Evolutionary conservation across 1,140 invertebrate genomes (phyloP).

Genomic region (Rhynchophorus ferrugineus): DNA sequence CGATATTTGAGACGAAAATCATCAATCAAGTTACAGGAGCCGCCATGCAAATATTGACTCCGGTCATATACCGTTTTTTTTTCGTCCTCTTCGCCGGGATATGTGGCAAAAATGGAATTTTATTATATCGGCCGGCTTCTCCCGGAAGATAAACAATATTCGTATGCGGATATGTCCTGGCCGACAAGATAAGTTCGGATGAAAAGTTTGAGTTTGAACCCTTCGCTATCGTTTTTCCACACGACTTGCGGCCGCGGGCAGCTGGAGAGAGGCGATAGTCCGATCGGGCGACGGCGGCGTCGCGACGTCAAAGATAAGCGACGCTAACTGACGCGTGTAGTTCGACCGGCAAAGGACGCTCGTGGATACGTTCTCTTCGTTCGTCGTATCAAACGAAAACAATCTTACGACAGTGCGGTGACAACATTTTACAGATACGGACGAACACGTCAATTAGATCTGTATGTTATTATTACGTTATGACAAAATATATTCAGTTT

Average conservation of each 20-base stretch:
- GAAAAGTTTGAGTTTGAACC: slow-evolving; percentile 5
- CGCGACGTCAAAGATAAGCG: neutral
- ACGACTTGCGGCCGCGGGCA: slow-evolving; percentile 7
- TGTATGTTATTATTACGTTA: no score
- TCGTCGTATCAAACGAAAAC: no score
- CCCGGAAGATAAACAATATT: slow-evolving; percentile 5
- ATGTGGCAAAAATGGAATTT: neutral
- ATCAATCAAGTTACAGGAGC: neutral
- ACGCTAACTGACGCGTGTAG: neutral
- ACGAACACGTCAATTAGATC: no score
- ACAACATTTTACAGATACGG: no score
- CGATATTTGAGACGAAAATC: no score
- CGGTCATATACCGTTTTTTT: neutral
- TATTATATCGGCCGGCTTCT: neutral
- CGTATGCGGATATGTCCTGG: slow-evolving; percentile 4
- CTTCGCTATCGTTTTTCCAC: slow-evolving; percentile 9
- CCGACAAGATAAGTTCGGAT: slow-evolving; percentile 3
- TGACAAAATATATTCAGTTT: no score
- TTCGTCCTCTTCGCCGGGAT: neutral
- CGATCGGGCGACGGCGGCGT: neutral
- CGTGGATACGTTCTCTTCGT: no score
- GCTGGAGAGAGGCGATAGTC: slow-evolving; percentile 6
- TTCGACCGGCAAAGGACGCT: neutral
- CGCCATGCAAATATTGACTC: neutral
- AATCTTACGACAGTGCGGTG: no score